Percentiles rank a stretch among this genome's conserved stretches.
Evolutionary conservation across 2,797 vertebrate genomes (phyloP).

Genomic region (Podarcis lilfordi): DNA sequence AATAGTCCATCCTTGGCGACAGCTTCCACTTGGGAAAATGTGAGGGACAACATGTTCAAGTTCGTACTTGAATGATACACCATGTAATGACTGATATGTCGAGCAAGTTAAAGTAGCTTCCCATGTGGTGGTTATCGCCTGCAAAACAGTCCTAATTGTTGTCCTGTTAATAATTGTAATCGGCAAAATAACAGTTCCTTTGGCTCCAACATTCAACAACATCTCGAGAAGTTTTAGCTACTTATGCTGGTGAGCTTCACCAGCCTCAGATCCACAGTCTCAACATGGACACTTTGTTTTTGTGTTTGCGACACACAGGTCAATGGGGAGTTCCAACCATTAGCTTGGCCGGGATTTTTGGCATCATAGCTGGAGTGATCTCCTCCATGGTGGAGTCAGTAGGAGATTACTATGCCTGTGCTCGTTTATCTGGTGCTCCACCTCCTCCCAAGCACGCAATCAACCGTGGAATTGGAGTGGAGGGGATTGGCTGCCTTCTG

Average conservation of each 20-base stretch:
- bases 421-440: conserved; percentile 90
- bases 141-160: not conserved
- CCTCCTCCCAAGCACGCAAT: conserved; percentile 91
- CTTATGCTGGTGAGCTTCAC: not conserved
- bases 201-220: not conserved
- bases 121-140: not conserved
- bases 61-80: not conserved
- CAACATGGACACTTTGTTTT: not conserved
- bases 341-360: conserved; percentile 92
- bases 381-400: conserved; percentile 97
- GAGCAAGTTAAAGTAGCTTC: not conserved
- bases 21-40: not conserved
- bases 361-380: conserved; percentile 92
- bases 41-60: not conserved
- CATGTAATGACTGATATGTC: not conserved
- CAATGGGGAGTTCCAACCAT: conserved; percentile 95
- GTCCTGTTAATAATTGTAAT: not conserved
- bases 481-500: conserved; percentile 93
- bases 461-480: conserved; percentile 92
- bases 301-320: conserved; percentile 76
- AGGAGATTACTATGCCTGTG: conserved; percentile 96
- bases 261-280: fast-evolving
- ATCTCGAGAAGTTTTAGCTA: not conserved
- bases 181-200: not conserved
- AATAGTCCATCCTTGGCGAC: not conserved